Evolutionary conservation across 1,140 invertebrate genomes (phyloP), one percentile per base, ranked within the genome.

Genomic region (Drosophila miranda): DNA sequence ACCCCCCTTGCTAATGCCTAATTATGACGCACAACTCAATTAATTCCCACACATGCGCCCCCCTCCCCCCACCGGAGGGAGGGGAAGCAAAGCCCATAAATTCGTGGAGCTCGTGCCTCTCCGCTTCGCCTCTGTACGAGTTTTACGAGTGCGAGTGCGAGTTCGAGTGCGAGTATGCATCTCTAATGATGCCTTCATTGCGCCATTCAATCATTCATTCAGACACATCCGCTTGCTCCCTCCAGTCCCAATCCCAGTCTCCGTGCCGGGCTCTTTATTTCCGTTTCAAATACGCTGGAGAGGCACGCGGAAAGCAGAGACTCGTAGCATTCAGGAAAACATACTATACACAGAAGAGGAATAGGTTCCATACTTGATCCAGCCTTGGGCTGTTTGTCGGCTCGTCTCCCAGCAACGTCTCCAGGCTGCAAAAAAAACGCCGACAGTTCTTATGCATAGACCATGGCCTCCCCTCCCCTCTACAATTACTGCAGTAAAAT

Each of bases 1-100:
- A 57, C 19, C 42, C 45, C 51, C 43, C 28, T 5, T 41, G 19
- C 38, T 23, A 60, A 54, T 55, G 64, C 51, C 57, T 84, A 87
- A 84, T 84, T 84, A 81, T 75, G 73, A 59, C 58, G 67, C 77
- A 81, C 74, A 13, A 78, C 79, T 77, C 50, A 86, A 84, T 84
- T 87, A 86, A 74, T 77, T 23, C 43, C 41, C 51, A 26, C 50
- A 69, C 71, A 42, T 14, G 26, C 68, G 51, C 44, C 11, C 7
- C 30, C 30, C 8, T 30, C 28, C 8, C 8, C 8, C 23, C 23
- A 26, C 0, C 5, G 13, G 16, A 6, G 41, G n/a, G 30, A 14
- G 19, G 7, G 6, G 9, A 60, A 48, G 11, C 48, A 9, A 26
- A 13, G 2, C 38, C 28, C 11, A 38, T 23, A 67, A 42, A 30